Base-by-base conservation (phyloP, 1,140 invertebrate species). In the Drosophila novamexicana region DNA sequence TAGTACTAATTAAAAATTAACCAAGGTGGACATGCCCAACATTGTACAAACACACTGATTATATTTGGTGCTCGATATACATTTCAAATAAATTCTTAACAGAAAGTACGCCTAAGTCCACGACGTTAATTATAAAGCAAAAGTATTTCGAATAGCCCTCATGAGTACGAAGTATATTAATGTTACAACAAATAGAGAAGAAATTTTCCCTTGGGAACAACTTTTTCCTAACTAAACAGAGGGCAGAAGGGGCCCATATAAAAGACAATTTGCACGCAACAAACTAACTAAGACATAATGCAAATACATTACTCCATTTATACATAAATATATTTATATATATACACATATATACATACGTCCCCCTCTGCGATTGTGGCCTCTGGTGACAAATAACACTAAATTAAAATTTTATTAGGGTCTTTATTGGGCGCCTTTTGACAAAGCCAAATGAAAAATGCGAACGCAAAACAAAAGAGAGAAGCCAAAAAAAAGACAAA, bases 361-460 rank as follows among this genome's bases (percentile, higher is more conserved):
- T 10, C 42, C 32, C 18, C 14, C 52, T n/a, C 14, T 32, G 5
- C 16, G 37, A 36, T 66, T 78, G 56, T 61, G 54, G 69, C 80
- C 84, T 84, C 84, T 88, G 74, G 84, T 84, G 84, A 89, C 80
- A 88, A 88, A 88, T 88, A 88, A 88, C 84, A 88, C 74, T 88
- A 88, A 88, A 88, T 88, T 84, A 89, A 88, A 88, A 89, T 88
- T 89, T 88, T 88, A 88, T 88, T 88, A 88, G 84, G 84, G 84
- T 88, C 84, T 88, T 88, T 88, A 88, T 88, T 84, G 84, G 82
- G 73, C 77, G 77, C 59, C 80, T 67, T 73, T 77, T 84, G 59
- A 74, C 52, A 68, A 67, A 72, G 12, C 32, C 53, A 37, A 59
- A 53, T 59, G 59, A 72, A 45, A 76, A 72, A 68, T 68, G 70